These are phyloP conservation scores for Chelidonichthys spinosus DNA, from an alignment of 2,797 vertebrate species.

Conservation along the genomic window DNA sequence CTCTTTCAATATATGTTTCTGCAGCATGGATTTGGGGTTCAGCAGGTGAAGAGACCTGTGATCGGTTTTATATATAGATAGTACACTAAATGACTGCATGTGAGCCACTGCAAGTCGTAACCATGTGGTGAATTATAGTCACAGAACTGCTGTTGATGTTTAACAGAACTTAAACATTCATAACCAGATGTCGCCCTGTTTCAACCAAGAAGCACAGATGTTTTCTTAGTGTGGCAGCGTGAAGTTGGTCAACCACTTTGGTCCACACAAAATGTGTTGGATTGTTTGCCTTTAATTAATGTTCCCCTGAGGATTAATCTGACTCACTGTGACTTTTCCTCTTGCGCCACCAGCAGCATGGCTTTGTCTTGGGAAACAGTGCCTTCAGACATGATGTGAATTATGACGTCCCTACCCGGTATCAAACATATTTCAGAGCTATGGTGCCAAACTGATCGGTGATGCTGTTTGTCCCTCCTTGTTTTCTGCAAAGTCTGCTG, in stretches of 20 bases:
- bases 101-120: not conserved
- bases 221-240: not conserved
- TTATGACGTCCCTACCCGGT: no score
- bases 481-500: no score
- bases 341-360: not conserved
- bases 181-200: not conserved
- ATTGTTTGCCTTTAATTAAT: not conserved
- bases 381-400: no score
- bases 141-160: not conserved
- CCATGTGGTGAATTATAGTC: not conserved
- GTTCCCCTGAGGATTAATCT: not conserved
- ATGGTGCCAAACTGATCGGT: no score
- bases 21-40: not conserved
- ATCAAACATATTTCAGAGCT: no score
- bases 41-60: not conserved
- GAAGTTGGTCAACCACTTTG: not conserved
- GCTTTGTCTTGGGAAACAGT: no score
- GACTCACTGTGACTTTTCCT: not conserved
- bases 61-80: not conserved
- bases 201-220: not conserved
- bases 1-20: not conserved
- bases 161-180: not conserved
- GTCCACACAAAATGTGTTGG: not conserved
- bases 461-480: no score
- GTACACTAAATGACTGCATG: not conserved